Evolutionary conservation across 2,888 invertebrate species (phyloP), one percentile per base, ranked within the genome.

Genomic region (Sphaerophoria rueppellii): DNA sequence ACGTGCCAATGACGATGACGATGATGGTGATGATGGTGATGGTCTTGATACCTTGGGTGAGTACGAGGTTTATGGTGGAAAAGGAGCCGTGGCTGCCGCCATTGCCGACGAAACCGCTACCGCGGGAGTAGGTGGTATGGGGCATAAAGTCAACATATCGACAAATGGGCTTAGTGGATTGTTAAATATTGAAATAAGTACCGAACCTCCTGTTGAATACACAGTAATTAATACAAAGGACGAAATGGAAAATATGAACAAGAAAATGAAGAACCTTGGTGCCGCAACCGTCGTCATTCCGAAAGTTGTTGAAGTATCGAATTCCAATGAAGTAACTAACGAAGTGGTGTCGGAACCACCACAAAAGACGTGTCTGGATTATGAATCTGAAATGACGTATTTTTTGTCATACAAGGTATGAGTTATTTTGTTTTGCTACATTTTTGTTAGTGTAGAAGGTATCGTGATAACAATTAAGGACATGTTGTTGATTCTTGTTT

Each of bases 341-440:
- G 88, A 88, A 55, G 71, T 87, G 34, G 74, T 82, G n/a, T 77
- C 83, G 9, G 52, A 69, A 4, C 46, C 69, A 4, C 35, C 69
- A 46, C 95, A 4, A 95, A 95, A 93, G 12, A 95, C 95, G 5
- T 98, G 98, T 89, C 92, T 98, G 37, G 98, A 97, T 92, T 97
- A 94, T 88, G 98, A 98, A 92, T 94, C 95, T 0, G 95, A 96
- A 89, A 94, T 94, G 69, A 95, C 96, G 87, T 98, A 97, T 91
- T 96, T 95, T 89, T 92, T 98, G 71, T 96, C 96, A 71, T 96
- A 96, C 89, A 96, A 96, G 93, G 97, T 96, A 90, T 89, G 88
- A 88, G 77, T 60, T n/a, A 14, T 48, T 32, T 63, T 54, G 6
- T 57, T 2, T 61, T n/a, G 14, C 40, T 40, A 9, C 9, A 40